Evolutionary conservation across 2,113 vertebrate genomes (phyloP), one percentile per base, ranked within the genome.

Genomic region (Neolamprologus devosi): DNA sequence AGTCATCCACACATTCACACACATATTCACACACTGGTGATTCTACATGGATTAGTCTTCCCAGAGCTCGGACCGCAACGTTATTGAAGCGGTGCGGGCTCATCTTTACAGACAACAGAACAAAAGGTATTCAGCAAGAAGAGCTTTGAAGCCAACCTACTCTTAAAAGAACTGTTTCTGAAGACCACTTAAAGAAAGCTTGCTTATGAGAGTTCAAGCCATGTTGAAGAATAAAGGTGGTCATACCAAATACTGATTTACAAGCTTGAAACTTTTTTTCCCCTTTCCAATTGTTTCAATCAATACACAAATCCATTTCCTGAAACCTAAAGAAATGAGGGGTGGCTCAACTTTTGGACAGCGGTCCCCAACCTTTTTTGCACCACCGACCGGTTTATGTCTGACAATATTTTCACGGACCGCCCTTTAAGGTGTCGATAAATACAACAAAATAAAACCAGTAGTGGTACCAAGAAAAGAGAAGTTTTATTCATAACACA

Each of bases 391-490:
- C 3, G 7, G 7, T 57, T 26, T 26, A 14, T 14, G 12, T 57
- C 4, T 13, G 54, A 58, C 55, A 58, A 0, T 58, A 58, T 58
- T 28, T 16, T 28, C 13, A 58, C 1, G 8, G 55, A 58, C 55
- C 1, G 55, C 2, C 8, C 23, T 58, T 28, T 58, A 58, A 58
- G 23, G 1, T 58, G 55, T 58, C 4, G 8, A 0, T 58, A 58
- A 58, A 57, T 57, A 57, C 12, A 57, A 57, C 23, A 14, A 3
- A 57, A 0, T 57, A 26, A 57, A 0, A 14, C 3, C 54, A 57
- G 23, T 57, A 57, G 54, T 0, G 54, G 23, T 57, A 57, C 23
- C 3, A 57, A 57, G 0, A 0, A 5, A 26, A 26, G 54, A 14
- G 23, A 57, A 14, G 23, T 5, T 57, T 57, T 0, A 57, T 26